Evolutionary conservation across 2,113 vertebrate genomes (phyloP).

Genomic region (Cyprinodon brontotheroides): DNA sequence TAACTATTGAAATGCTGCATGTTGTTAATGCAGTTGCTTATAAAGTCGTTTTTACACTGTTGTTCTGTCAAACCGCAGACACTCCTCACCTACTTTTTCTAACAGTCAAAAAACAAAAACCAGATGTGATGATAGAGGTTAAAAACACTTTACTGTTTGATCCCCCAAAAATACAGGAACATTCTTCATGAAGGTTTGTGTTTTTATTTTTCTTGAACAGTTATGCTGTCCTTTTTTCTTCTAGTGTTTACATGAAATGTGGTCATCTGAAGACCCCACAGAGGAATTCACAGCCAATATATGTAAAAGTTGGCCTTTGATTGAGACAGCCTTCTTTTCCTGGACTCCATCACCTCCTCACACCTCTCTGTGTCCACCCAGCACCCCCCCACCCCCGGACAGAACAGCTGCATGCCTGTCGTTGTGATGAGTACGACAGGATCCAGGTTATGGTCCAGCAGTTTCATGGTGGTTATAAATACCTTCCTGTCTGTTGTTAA

Average conservation of each 20-base stretch:
- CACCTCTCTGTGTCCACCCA: conserved; percentile 33
- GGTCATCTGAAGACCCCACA: not conserved
- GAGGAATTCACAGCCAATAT: not conserved
- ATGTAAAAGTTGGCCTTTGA: not conserved
- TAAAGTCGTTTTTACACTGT: not conserved
- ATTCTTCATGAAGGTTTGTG: no score
- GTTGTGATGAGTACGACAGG: conserved; percentile 11
- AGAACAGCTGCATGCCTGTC: conserved; percentile 37
- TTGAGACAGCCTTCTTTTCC: not conserved
- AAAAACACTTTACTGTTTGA: no score
- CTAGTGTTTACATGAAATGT: not conserved
- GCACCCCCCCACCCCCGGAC: conserved; percentile 52
- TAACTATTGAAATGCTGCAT: not conserved
- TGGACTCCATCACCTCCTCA: conserved; percentile 37
- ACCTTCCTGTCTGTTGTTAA: conserved; percentile 32
- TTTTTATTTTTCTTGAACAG: not conserved
- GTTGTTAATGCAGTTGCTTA: not conserved
- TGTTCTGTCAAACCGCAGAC: not conserved
- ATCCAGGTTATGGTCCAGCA: conserved; percentile 30
- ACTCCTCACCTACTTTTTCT: no score
- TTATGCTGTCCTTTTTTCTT: no score
- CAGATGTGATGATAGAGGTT: no score
- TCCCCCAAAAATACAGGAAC: no score
- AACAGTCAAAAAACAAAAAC: no score
- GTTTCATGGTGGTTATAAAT: conserved; percentile 56